phyloP scores from a whole-genome alignment of 1,140 invertebrate species.

The Heliconius nattereri region DNA sequence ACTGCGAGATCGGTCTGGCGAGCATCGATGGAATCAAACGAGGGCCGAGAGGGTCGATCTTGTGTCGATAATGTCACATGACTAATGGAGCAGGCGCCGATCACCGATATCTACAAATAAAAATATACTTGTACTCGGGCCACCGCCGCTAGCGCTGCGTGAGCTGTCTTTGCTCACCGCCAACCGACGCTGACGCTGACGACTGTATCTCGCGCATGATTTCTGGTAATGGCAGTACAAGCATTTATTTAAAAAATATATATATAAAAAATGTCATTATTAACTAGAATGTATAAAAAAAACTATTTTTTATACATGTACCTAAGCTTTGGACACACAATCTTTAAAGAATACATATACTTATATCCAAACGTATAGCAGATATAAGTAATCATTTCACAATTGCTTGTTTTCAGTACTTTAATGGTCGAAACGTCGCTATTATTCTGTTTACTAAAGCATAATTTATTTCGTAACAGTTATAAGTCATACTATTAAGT shows the following conservation, averaged over 20 bases:
- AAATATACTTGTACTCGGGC: slow-evolving; percentile 56
- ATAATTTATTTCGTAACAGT: neutral
- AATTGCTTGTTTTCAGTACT: neutral
- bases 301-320: no score
- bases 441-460: no score
- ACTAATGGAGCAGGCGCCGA: slow-evolving; percentile 79
- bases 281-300: no score
- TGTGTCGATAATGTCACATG: slow-evolving; percentile 77
- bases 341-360: no score
- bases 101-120: slow-evolving; percentile 76
- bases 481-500: no score
- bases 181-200: neutral
- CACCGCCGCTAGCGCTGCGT: slow-evolving; percentile 47
- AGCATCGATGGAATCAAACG: slow-evolving; percentile 70
- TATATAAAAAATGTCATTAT: neutral
- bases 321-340: no score
- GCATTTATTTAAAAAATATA: neutral
- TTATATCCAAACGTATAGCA: neutral
- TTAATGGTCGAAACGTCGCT: neutral
- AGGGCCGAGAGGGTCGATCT: slow-evolving; percentile 68
- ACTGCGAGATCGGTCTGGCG: slow-evolving; percentile 55
- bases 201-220: slow-evolving; percentile 5
- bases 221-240: neutral
- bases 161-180: slow-evolving; percentile 14
- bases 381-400: neutral